Conservation (phyloP, 1,140 invertebrate genomes). For the Melanaphis sacchari region DNA sequence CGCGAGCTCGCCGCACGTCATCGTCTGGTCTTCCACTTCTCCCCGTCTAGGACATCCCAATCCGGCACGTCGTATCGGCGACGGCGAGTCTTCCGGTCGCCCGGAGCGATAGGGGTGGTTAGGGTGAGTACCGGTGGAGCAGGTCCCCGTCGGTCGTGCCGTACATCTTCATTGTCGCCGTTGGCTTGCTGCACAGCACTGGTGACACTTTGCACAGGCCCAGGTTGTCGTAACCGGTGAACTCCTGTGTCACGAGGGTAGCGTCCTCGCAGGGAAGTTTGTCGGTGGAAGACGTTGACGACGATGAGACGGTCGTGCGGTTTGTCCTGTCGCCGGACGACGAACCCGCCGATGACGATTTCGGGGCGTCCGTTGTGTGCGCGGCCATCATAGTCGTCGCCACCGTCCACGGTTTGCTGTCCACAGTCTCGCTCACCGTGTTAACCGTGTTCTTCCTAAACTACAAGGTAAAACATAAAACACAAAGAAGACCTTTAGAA, state of each 20-base stretch:
- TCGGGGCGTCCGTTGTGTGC: neutral
- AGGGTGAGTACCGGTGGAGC: neutral
- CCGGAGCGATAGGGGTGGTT: neutral
- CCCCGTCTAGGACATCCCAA: too few relatives aligned
- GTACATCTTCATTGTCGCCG: neutral
- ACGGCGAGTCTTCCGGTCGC: neutral
- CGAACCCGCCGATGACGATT: neutral
- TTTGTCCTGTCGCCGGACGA: neutral
- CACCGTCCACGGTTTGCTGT: neutral
- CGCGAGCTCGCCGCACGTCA: too few relatives aligned
- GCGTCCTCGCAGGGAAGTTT: conserved; percentile 51
- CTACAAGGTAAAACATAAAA: neutral
- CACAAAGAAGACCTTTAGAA: neutral
- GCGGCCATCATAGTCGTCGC: neutral
- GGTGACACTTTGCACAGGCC: conserved; percentile 43
- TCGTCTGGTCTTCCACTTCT: too few relatives aligned
- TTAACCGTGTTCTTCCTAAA: conserved; percentile 12
- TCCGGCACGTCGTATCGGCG: neutral
- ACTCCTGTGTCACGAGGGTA: conserved; percentile 38
- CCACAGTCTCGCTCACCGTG: conserved; percentile 38
- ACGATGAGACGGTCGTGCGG: conserved; percentile 20
- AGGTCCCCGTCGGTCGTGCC: neutral
- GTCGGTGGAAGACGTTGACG: neutral
- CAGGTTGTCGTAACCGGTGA: conserved; percentile 43
- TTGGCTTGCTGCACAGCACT: conserved; percentile 13